These are phyloP conservation scores for Menidia menidia DNA, from an alignment of 2,797 vertebrate species.

Conservation along the genomic window DNA sequence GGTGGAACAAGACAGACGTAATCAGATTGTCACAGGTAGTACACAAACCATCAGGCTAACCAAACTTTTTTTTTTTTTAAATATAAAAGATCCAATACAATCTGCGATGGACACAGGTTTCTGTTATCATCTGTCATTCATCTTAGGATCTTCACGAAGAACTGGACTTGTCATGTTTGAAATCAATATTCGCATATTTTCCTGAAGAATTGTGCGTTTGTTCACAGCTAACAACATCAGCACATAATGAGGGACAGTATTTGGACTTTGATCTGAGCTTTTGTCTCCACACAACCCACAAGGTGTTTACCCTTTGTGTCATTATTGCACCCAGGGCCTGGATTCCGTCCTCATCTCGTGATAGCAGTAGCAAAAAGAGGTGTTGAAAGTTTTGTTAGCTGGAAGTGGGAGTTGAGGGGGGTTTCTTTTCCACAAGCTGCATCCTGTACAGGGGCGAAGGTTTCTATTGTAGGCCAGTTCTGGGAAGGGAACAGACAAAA, in stretches of 20 bases:
- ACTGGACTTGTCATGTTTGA: too few relatives aligned
- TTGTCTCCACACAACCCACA: conserved; percentile 19
- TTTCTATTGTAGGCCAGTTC: conserved; percentile 89
- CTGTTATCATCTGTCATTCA: too few relatives aligned
- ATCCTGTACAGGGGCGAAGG: conserved; percentile 86
- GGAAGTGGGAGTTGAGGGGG: conserved; percentile 80
- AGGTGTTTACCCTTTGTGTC: conserved; percentile 17
- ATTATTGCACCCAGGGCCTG: conserved; percentile 16
- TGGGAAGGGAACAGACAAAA: conserved; percentile 90
- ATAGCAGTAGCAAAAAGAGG: conserved; percentile 52
- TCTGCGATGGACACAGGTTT: too few relatives aligned
- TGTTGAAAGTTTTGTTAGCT: conserved; percentile 80
- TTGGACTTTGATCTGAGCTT: conserved; percentile 5
- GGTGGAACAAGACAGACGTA: not conserved
- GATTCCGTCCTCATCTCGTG: conserved; percentile 35
- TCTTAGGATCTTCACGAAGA: too few relatives aligned
- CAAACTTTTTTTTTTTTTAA: not conserved
- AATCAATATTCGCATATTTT: too few relatives aligned
- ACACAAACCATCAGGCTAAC: not conserved
- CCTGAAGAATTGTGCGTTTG: conserved; percentile 1
- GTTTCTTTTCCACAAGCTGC: conserved; percentile 90
- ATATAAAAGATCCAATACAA: too few relatives aligned
- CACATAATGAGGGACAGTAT: not conserved
- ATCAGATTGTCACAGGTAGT: too few relatives aligned
- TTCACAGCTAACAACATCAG: not conserved